These are phyloP conservation scores for Macrotrachela quadricornifera DNA, from an alignment of 1,140 invertebrate species.

Conservation along the genomic window DNA sequence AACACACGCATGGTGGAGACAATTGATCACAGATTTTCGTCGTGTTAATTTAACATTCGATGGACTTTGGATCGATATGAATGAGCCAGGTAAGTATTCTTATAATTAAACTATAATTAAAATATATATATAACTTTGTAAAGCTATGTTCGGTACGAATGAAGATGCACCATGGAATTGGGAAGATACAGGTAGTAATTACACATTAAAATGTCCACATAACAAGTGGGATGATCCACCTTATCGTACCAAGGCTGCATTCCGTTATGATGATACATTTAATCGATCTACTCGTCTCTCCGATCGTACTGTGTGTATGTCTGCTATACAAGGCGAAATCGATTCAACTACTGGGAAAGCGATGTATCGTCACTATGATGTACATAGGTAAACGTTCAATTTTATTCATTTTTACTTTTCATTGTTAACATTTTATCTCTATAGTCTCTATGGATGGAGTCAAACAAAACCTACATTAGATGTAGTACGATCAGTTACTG, in stretches of 20 bases:
- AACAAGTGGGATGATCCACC: slow-evolving; percentile 23
- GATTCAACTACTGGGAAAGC: not conserved
- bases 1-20: slow-evolving; percentile 47
- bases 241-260: no score
- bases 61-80: slow-evolving; percentile 45
- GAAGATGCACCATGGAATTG: slow-evolving; percentile 9
- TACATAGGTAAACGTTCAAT: slow-evolving; percentile 30
- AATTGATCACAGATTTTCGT: slow-evolving; percentile 46
- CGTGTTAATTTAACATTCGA: slow-evolving; percentile 41
- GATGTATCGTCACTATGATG: slow-evolving; percentile 6
- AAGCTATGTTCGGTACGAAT: slow-evolving; percentile 7
- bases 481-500: slow-evolving; percentile 12
- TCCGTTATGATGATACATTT: not conserved
- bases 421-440: slow-evolving; percentile 27
- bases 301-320: slow-evolving; percentile 22
- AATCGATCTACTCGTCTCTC: slow-evolving; percentile 10
- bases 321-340: slow-evolving; percentile 10
- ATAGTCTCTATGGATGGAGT: slow-evolving; percentile 37
- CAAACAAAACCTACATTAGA: slow-evolving; percentile 30
- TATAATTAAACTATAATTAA: not conserved
- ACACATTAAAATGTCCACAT: slow-evolving; percentile 44
- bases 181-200: slow-evolving; percentile 40
- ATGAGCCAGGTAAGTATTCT: slow-evolving; percentile 41
- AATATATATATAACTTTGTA: not conserved
- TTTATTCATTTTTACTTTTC: slow-evolving; percentile 37